Evolutionary conservation across 2,888 invertebrate species (phyloP), one percentile per base, ranked within the genome.

Genomic region (Orchesella flavescens): DNA sequence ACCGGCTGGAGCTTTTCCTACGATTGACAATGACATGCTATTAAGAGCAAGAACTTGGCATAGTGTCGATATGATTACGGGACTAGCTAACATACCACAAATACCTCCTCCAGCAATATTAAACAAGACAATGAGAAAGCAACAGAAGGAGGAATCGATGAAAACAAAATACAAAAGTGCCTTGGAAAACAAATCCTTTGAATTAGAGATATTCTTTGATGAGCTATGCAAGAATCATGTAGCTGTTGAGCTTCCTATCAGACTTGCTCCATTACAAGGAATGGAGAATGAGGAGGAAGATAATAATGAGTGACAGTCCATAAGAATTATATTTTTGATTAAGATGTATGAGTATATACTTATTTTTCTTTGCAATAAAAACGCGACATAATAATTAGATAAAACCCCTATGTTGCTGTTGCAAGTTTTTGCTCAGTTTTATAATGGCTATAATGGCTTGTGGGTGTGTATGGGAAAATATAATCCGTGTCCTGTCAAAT

Each of bases 221-320:
- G 12, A 55, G 13, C 13, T 65, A n/a, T 65, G 65, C 17, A 24
- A 53, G 10, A 65, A 66, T 61, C 59, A 61, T 19, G 46, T 75
- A 1, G 43, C 55, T 1, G 65, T 75, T 34, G 75, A 75, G 17
- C 21, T 75, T 65, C 75, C 75, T 13, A 34, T 75, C 13, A 44
- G 12, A 15, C 10, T 75, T 53, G 34, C 15, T 43, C 75, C 75
- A 24, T n/a, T n/a, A n/a, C n/a, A n/a, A n/a, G n/a, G n/a, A n/a
- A n/a, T n/a, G n/a, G n/a, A n/a, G n/a, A n/a, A n/a, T n/a, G n/a
- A n/a, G n/a, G n/a, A n/a, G n/a, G n/a, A n/a, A n/a, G n/a, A n/a
- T n/a, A n/a, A n/a, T n/a, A n/a, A n/a, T n/a, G n/a, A n/a, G n/a
- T n/a, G n/a, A n/a, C n/a, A n/a, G n/a, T n/a, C n/a, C n/a, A n/a